Evolutionary conservation across 92 coral and sea anemone genomes (phyloP), one percentile per base, ranked within the genome.

Genomic region (Scolanthus callimorphus): DNA sequence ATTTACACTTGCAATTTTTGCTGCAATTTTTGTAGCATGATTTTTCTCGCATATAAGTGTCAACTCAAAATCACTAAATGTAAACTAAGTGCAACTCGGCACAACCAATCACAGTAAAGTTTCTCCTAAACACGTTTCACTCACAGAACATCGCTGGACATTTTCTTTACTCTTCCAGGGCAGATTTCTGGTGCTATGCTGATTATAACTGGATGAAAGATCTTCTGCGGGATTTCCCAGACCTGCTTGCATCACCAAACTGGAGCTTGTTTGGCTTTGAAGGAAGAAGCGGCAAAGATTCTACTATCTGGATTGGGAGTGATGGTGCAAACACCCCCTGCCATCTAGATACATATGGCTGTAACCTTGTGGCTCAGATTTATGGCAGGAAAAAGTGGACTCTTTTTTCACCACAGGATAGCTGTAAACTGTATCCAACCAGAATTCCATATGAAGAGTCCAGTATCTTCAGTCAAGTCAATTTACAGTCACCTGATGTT

Each of bases 361-460:
- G 95, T 44, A 94, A 94, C 62, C 76, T 94, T 62, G 95, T 94
- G 38, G 99, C 99, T 13, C 99, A 94, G 68, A 53, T 94, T 29
- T 78, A 77, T 78, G 99, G 99, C 29, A 67, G 56, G 34, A 94
- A 94, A 73, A 81, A 72, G 55, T 94, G 99, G 99, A 80, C 65
- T 10, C 74, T 94, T 13, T 94, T 89, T 62, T 67, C 96, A 19
- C 97, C 95, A 29, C 55, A 50, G 60, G 88, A 89, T 21, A 78
- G 76, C 64, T 51, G 59, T 51, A 84, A 67, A 21, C 65, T 94
- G 28, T 77, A 85, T 45, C 97, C 99, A 12, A 84, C 99, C 49
- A 82, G 99, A 75, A 78, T 94, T 47, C 99, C 99, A 11, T 94
- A 89, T 80, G 99, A 94, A 67, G 99, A 94, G 38, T 94, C 99